Base-by-base conservation (phyloP, 2,888 invertebrate genomes). In the Chorisops tibialis region DNA sequence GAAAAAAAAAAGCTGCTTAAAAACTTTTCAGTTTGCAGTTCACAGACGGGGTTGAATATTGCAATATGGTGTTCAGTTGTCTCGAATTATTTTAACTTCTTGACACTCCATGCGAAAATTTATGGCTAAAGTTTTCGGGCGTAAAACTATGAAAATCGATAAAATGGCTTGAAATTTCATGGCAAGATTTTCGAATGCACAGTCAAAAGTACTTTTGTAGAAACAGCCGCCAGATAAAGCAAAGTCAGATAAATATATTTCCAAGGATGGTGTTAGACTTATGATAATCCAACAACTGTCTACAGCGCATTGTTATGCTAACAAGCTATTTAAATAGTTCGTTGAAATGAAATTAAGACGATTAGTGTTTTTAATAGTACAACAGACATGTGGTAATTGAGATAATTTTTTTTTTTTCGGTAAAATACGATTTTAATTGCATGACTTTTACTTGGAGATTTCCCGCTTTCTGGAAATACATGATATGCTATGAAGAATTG, bases 21-120 rank as follows among this genome's bases (percentile, higher is more conserved):
- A 43, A 56, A 56, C 43, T 56, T 56, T 56, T 35, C 30, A 43
- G 43, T 45, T 56, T 43, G 45, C 56, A 56, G 24, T 56, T 56
- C 35, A 16, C 56, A 56, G 56, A 56, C 48, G 6, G 48, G 24
- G 24, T 56, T 56, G 56, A 48, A 59, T 58, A 58, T 45, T 59
- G 59, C 59, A 59, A 59, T 59, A 59, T 59, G 59, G 59, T 47
- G 59, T 59, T 59, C 47, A 38, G 59, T 59, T 59, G 59, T 59
- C 59, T 48, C 48, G 59, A 59, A 59, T 59, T 59, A 59, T 59
- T 59, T 59, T 59, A 59, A 59, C 37, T 59, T 38, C 22, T 30
- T 59, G 47, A 48, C 47, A 47, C 35, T 47, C 48, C 48, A 48
- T 59, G 47, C 59, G 37, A 19, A 59, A 59, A 59, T 59, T 59